Conservation (phyloP, 2,113 vertebrate genomes). For the Eonycteris spelaea region DNA sequence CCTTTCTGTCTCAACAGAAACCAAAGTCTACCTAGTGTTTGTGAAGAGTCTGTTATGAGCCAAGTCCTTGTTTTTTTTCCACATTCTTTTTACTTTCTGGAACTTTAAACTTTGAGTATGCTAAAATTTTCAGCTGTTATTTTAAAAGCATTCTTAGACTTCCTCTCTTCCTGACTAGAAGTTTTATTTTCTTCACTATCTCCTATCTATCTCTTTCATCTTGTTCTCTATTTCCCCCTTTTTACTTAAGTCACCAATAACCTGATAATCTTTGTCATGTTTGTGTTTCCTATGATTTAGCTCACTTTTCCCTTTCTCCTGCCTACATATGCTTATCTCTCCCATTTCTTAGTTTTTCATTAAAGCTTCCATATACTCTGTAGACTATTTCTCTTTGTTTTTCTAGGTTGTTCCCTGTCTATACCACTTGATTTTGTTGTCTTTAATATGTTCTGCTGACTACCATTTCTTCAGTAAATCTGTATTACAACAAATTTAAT, state of each 20-base stretch:
- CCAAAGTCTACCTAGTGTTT: background rate
- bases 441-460: background rate
- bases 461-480: background rate
- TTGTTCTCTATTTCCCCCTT: background rate
- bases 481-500: background rate
- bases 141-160: conserved; percentile 47
- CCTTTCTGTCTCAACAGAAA: conserved; percentile 22
- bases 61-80: conserved; percentile 12
- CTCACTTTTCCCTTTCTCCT: background rate
- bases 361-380: background rate
- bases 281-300: background rate
- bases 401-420: background rate
- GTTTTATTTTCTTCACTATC: conserved; percentile 1
- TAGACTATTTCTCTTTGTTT: background rate
- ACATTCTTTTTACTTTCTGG: conserved; percentile 15
- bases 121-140: conserved; percentile 12
- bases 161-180: conserved; percentile 16
- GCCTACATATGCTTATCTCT: background rate
- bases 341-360: background rate
- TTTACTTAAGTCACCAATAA: background rate
- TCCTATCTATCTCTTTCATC: conserved; percentile 6
- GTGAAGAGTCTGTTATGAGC: background rate
- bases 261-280: background rate
- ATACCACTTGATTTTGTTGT: background rate
- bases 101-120: background rate